These are phyloP conservation scores for Microtus ochrogaster DNA, from an alignment of 2,113 vertebrate species.

Conservation along the genomic window DNA sequence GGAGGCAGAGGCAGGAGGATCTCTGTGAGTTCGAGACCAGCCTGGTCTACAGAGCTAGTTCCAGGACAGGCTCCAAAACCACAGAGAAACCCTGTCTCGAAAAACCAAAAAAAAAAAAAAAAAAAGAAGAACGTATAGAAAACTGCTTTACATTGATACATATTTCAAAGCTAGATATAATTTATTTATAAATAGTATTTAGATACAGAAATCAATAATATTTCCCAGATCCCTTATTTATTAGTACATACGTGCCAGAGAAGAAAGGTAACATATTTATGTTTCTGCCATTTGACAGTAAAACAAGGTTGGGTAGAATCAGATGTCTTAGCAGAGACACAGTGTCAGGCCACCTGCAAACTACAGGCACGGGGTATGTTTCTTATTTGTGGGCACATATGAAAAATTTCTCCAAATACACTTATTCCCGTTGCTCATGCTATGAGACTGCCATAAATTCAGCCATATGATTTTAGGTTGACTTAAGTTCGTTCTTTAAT, in stretches of 20 bases:
- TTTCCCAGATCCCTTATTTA: conserved; percentile 56
- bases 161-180: conserved; percentile 56
- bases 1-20: too few relatives aligned
- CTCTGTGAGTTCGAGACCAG: too few relatives aligned
- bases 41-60: too few relatives aligned
- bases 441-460: not conserved
- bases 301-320: not conserved
- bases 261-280: not conserved
- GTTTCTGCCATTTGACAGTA: conserved; percentile 27
- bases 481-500: conserved; percentile 11
- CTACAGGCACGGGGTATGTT: conserved; percentile 8
- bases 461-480: not conserved
- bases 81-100: too few relatives aligned
- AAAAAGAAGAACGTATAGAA: not conserved
- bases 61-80: too few relatives aligned
- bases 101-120: too few relatives aligned
- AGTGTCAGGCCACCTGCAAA: not conserved
- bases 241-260: conserved; percentile 20
- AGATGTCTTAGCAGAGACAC: conserved; percentile 18
- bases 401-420: not conserved
- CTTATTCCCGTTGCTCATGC: not conserved
- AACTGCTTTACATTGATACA: conserved; percentile 33
- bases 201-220: conserved; percentile 58
- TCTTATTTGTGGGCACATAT: not conserved
- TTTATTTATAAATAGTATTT: conserved; percentile 77